Evolutionary conservation across 2,888 invertebrate species (phyloP).

Genomic region (Callyntrura guangdongensis): DNA sequence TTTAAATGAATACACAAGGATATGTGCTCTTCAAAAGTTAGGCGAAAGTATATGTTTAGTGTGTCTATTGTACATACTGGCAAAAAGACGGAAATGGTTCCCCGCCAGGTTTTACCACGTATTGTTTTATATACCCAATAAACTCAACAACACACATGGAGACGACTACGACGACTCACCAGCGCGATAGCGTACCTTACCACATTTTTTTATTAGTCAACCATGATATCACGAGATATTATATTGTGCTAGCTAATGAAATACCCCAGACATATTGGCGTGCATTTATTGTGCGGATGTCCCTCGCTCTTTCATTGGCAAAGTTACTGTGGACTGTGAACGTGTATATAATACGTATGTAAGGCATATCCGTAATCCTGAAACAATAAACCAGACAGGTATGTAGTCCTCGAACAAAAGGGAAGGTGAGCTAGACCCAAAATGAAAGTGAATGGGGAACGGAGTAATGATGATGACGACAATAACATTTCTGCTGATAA

Average conservation of each 20-base stretch:
- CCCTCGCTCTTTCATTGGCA: neutral
- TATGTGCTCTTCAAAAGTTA: neutral
- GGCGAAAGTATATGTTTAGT: neutral
- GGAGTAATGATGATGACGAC: constrained; percentile 1
- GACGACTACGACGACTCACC: neutral
- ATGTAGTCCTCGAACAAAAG: neutral
- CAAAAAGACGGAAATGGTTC: constrained; percentile 65
- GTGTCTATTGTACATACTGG: constrained; percentile 10
- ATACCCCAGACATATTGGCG: too few species aligned
- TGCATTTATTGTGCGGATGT: too few species aligned
- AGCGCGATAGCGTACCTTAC: neutral
- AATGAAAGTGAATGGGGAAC: neutral
- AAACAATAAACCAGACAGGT: constrained; percentile 6
- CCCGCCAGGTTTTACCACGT: constrained; percentile 24
- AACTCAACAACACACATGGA: neutral
- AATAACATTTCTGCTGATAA: neutral
- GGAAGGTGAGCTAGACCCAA: neutral
- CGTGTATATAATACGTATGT: too few species aligned
- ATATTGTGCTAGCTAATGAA: too few species aligned
- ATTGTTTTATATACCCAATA: neutral
- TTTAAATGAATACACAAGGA: too few species aligned
- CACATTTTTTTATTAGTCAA: neutral
- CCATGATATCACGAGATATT: too few species aligned
- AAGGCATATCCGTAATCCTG: too few species aligned
- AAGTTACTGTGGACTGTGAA: neutral